Base-by-base conservation (phyloP, 2,888 invertebrate species). In the Lasioglossum oenotherae region DNA sequence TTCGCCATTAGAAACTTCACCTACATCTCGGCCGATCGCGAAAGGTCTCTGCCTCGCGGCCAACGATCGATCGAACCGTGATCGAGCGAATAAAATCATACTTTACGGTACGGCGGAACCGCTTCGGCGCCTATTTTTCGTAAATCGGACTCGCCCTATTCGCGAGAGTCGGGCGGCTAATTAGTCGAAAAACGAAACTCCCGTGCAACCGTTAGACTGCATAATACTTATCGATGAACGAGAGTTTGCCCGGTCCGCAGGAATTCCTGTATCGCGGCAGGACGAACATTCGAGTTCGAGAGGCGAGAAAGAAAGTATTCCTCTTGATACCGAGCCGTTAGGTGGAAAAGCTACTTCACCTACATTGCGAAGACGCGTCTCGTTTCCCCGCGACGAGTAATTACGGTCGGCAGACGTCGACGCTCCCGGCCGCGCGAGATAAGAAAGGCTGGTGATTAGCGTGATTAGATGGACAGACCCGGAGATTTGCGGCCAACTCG, bases 311-410 rank as follows among this genome's bases (percentile, higher is more conserved):
- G 78, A 84, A 86, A 84, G 80, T 88, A 79, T 75, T 78, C 74
- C 60, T 82, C 75, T 82, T 74, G 87, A 76, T 69, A 80, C 53
- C 79, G 72, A 67, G 79, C 81, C 90, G 89, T 88, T 92, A 91
- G 72, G 85, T 82, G 86, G 85, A 91, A 92, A 93, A 92, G 84
- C 83, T 91, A 89, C 92, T 92, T 93, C 92, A 92, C 90, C 92
- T 92, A 92, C 88, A 92, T 92, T 57, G 86, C 57, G 41, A 71
- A 77, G 67, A 78, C 53, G 74, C 57, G 67, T 88, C 81, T 82
- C 79, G 76, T 83, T 79, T 81, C 78, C 38, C 71, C 72, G 81
- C 35, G 80, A 84, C 75, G 74, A 46, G 84, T 78, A 84, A 86
- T 86, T 84, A 78, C 78, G 84, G 71, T 78, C 78, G 71, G 31